Conservation (phyloP, 92 coral and sea anemone genomes). For the Palythoa grandiflora region DNA sequence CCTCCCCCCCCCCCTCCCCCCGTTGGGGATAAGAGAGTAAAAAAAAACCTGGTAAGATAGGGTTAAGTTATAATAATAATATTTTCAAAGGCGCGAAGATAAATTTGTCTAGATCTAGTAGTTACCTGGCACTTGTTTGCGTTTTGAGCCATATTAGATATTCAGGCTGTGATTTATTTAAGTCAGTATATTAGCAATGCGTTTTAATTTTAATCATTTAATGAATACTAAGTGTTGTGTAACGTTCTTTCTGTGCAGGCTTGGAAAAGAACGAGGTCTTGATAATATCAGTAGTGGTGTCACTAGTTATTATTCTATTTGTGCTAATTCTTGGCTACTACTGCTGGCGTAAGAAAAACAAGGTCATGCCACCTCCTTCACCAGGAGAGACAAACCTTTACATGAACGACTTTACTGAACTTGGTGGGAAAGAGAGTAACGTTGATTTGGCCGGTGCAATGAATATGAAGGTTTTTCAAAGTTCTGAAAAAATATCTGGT, state of each 20-base stretch:
- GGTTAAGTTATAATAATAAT: no score
- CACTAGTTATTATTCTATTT: slow-evolving; percentile 5
- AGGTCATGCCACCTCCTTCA: slow-evolving; percentile 29
- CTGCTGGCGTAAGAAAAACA: slow-evolving; percentile 15
- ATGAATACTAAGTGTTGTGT: background rate
- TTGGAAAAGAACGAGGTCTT: background rate
- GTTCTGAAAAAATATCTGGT: slow-evolving; percentile 16
- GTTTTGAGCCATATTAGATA: no score
- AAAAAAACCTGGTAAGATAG: no score
- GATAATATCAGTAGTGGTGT: background rate
- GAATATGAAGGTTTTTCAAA: slow-evolving; percentile 29
- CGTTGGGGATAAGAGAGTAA: no score
- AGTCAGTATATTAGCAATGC: background rate
- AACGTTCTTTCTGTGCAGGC: slow-evolving; percentile 3
- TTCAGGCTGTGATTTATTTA: no score
- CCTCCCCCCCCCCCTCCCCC: no score
- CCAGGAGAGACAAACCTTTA: slow-evolving; percentile 9
- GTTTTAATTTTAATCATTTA: background rate
- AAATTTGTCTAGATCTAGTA: no score
- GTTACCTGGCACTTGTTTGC: no score
- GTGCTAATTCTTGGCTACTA: slow-evolving; percentile 4
- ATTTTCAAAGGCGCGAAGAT: no score
- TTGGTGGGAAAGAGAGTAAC: background rate
- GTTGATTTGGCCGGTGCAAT: background rate
- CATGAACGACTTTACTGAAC: slow-evolving; percentile 15